Evolutionary conservation across 2,797 vertebrate genomes (phyloP).

Genomic region (Galagoides demidoff): DNA sequence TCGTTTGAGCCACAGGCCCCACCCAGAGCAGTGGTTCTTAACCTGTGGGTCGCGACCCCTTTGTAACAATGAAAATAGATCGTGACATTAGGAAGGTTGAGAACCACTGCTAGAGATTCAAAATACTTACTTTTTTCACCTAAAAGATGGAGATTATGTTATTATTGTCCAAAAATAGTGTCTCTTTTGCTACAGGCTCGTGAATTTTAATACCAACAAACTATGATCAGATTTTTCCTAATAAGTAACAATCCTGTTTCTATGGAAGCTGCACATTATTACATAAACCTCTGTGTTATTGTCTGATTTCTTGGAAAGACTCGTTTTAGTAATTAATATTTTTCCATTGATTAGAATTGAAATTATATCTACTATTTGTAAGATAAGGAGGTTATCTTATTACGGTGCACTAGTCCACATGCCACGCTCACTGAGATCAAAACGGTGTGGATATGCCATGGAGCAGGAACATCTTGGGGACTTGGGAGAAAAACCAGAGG

Average conservation of each 20-base stretch:
- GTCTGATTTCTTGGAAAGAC: neutral
- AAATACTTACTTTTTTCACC: neutral
- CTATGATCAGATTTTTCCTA: neutral
- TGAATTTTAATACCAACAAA: neutral
- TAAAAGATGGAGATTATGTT: neutral
- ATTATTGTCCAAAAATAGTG: neutral
- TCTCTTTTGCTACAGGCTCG: neutral
- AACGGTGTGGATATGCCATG: fast-evolving
- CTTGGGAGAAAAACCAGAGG: neutral
- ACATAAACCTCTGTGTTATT: neutral
- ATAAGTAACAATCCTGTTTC: neutral
- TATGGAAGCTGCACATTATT: neutral
- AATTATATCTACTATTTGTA: neutral
- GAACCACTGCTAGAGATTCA: neutral
- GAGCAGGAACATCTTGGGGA: too few species aligned
- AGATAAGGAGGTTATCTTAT: neutral
- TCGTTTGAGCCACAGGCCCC: too few species aligned
- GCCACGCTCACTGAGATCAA: neutral
- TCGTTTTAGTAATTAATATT: constrained; percentile 5
- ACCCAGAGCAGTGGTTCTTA: too few species aligned
- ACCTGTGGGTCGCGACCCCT: too few species aligned
- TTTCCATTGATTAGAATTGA: constrained; percentile 7
- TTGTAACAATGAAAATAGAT: too few species aligned
- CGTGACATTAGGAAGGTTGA: too few species aligned
- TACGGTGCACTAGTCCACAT: neutral